These are phyloP conservation scores for Alectoris magna DNA, from an alignment of 2,797 vertebrate species.

Conservation along the genomic window DNA sequence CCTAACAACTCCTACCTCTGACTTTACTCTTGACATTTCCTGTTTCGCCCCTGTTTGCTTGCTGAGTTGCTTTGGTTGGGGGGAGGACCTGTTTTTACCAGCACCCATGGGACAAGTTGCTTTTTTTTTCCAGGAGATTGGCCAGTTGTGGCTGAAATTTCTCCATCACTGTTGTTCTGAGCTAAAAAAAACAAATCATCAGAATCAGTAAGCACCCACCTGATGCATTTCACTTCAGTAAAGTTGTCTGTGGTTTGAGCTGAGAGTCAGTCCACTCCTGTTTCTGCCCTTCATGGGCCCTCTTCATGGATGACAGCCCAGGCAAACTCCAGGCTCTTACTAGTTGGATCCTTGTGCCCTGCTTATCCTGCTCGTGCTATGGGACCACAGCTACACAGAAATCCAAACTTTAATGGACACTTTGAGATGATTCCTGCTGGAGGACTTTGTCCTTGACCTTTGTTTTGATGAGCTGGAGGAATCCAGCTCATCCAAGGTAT, in stretches of 20 bases:
- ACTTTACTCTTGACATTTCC: neutral
- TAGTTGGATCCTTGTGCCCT: neutral
- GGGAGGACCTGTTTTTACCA: conserved; percentile 1
- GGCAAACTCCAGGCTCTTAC: neutral
- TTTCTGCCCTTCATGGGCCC: neutral
- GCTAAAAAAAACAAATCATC: neutral
- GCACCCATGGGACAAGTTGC: neutral
- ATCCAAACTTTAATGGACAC: neutral
- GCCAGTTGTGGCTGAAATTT: neutral
- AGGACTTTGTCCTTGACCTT: neutral
- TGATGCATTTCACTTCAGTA: neutral
- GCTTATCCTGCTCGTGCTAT: fast-evolving
- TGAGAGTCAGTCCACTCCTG: fast-evolving
- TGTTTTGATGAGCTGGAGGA: too few relatives aligned
- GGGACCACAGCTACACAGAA: neutral
- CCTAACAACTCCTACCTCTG: neutral
- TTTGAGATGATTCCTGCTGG: neutral
- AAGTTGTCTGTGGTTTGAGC: neutral
- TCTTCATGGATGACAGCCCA: neutral
- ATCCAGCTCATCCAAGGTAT: neutral
- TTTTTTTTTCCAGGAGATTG: neutral
- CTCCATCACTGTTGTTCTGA: neutral
- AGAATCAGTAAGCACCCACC: neutral
- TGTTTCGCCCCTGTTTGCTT: neutral
- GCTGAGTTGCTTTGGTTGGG: neutral